Evolutionary conservation across 2,797 vertebrate genomes (phyloP), one percentile per base, ranked within the genome.

Genomic region (Paedocypris micromegethes): DNA sequence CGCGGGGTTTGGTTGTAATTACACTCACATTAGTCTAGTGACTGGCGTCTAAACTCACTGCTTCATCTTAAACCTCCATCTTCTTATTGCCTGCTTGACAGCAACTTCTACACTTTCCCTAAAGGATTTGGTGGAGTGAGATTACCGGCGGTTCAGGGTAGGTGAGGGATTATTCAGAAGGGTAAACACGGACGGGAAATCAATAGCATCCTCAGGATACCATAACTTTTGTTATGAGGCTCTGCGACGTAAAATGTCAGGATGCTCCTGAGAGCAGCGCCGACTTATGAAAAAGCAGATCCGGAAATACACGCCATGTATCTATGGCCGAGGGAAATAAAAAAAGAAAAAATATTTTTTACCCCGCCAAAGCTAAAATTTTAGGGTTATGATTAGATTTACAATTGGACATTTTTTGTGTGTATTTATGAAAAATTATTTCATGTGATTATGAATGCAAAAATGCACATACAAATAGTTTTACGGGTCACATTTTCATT

Each of bases 61-160:
- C 40, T 45, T 49, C n/a, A 9, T 55, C 5, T 7, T 5, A 40
- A 54, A 49, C 43, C 56, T 5, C 8, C 41, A 42, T 57, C 49
- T 65, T 3, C 42, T 58, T 70, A 61, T 62, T 45, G 41, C 48
- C 9, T n/a, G 51, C 48, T 48, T 4, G 64, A 69, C 55, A 51
- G 53, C 62, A 60, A 74, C 60, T 52, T 70, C 50, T 58, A 50
- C 53, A 56, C 53, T 51, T 58, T 59, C 3, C 3, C 45, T 47
- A 76, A 71, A 77, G 81, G 77, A 82, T 79, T 77, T 65, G 58
- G 54, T 68, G 47, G 66, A 70, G 64, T 58, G 58, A 75, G 81
- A 79, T 82, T 78, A 81, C 66, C 53, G 42, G 23, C 49, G 9
- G 72, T 70, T 76, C 68, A 78, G 62, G 9, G 62, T 62, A 79